These are phyloP conservation scores for Lytechinus pictus DNA, from an alignment of 35 echinoderm and acorn worm species.

Conservation along the genomic window DNA sequence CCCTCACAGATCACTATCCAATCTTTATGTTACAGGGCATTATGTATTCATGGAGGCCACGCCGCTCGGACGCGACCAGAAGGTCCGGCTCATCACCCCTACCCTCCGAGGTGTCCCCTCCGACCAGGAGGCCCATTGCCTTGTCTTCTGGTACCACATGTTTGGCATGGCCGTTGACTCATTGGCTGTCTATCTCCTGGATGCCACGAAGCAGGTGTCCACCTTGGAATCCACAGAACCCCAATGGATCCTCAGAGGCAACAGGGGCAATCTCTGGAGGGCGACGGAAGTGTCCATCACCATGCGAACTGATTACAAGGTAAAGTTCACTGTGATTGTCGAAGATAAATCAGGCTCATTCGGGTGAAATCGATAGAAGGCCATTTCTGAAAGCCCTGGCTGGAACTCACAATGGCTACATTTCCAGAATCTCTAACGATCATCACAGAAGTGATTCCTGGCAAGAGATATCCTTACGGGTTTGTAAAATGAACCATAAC, in stretches of 20 bases:
- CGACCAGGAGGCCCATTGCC: conserved; percentile 42
- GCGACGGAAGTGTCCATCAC: conserved; percentile 56
- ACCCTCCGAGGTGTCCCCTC: conserved; percentile 15
- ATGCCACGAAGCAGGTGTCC: conserved; percentile 22
- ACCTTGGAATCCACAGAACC: not conserved
- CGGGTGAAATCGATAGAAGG: not conserved
- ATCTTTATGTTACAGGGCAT: conserved; percentile 20
- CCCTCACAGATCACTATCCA: no score
- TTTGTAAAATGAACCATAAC: no score
- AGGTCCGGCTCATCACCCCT: conserved; percentile 57
- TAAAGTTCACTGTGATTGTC: not conserved
- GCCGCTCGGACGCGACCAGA: conserved; percentile 30
- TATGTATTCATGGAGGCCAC: conserved; percentile 63
- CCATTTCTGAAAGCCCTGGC: no score
- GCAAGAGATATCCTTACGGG: no score
- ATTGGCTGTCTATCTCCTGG: conserved; percentile 48
- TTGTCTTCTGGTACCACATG: conserved; percentile 65
- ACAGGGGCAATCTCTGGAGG: conserved; percentile 59
- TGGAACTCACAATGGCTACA: no score
- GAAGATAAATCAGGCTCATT: not conserved
- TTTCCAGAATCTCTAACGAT: no score
- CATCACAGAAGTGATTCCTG: no score
- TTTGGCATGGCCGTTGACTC: conserved; percentile 55
- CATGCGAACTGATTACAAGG: conserved; percentile 45
- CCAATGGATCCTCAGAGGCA: conserved; percentile 54